Evolutionary conservation across 2,888 invertebrate genomes (phyloP), one percentile per base, ranked within the genome.

Genomic region (Dorcus hopei): DNA sequence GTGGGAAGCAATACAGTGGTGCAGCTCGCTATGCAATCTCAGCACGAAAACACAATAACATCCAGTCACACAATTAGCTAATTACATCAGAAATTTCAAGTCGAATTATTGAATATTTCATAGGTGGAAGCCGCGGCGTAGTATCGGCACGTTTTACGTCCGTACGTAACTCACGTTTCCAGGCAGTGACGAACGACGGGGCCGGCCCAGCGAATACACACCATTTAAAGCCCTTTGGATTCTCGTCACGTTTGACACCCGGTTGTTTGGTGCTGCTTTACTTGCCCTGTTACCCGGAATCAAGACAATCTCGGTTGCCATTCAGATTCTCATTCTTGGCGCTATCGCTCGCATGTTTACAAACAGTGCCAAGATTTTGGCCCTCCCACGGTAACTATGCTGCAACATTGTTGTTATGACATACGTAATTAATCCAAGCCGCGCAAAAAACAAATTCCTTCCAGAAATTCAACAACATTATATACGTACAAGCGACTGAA

Each of bases 121-220:
- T 45, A 45, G 45, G 45, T 45, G 45, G 16, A 23, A 45, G 45
- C 23, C 23, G 23, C 45, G 14, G 16, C 23, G 26, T 33, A 33
- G 26, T 33, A 33, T 33, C 26, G 26, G 26, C 26, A 33, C 26
- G 26, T 33, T 33, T 33, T 33, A 33, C 45, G 45, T 45, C 16
- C 45, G 33, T 23, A 40, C 41, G 14, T 19, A 42, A 33, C 49
- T 55, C 54, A 55, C 54, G 54, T 55, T 41, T 42, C 49, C 14
- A 14, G 54, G 49, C 48, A 55, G 49, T 55, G 54, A 55, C 49
- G 54, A 16, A 55, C 49, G 54, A 40, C 38, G 39, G 49, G 26
- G 42, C 41, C 49, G 41, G 39, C 33, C 38, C 11, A 40, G 26
- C 49, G 49, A 55, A 49, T 55, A 55, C 54, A 49, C 42, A 47